Percentiles rank a stretch among this genome's conserved stretches.
phyloP scores from a whole-genome alignment of 2,113 vertebrate species.

The Hemichromis elongatus region DNA sequence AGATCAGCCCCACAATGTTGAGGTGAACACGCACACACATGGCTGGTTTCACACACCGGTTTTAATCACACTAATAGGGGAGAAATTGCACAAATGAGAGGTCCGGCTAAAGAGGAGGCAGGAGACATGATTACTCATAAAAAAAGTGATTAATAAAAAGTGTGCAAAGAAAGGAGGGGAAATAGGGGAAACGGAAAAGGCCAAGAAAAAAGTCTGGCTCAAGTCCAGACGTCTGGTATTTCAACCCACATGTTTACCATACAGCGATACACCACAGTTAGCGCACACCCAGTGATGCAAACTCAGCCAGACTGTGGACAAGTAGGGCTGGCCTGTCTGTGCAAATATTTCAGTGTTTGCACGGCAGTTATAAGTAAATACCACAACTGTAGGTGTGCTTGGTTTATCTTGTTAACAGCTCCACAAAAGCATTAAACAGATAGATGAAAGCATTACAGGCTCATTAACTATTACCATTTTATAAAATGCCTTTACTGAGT shows the following conservation, averaged over 20 bases:
- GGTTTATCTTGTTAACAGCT: not conserved
- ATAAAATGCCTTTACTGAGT: not conserved
- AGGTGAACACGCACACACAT: not conserved
- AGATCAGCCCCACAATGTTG: not conserved
- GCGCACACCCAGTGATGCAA: constrained; percentile 11
- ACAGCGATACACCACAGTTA: constrained; percentile 26
- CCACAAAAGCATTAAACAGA: not conserved
- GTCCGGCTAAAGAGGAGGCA: not conserved
- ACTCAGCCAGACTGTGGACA: not conserved
- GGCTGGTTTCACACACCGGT: not conserved
- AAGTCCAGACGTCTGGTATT: constrained; percentile 46
- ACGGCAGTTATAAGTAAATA: not conserved
- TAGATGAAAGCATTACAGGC: not conserved
- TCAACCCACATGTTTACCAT: constrained; percentile 52
- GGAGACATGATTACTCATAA: constrained; percentile 14
- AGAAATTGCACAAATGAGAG: constrained; percentile 15
- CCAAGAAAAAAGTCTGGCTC: constrained; percentile 18
- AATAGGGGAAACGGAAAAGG: not conserved
- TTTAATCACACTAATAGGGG: constrained; percentile 16
- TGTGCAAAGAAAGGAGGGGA: not conserved
- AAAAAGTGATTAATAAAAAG: not conserved
- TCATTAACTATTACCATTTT: not conserved
- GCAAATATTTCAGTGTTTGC: not conserved
- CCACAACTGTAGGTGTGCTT: not conserved
- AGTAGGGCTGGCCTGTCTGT: not conserved